A percentile compares a stretch with the other conserved stretches of the same genome.
Evolutionary conservation across 2,888 invertebrate species (phyloP).

Genomic region (Limenitis camilla): DNA sequence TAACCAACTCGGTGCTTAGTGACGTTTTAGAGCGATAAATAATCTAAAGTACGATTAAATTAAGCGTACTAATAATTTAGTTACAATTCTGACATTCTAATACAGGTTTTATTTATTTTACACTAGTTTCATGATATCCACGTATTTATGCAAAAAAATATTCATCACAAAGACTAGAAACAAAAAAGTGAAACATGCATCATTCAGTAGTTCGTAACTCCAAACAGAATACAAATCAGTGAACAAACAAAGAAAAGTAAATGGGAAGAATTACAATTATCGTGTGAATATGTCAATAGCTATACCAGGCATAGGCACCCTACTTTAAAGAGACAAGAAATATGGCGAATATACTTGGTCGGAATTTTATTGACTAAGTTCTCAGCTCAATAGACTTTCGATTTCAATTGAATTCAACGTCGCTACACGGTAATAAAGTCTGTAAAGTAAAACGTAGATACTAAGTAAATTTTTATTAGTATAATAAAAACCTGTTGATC

Average conservation of each 20-base stretch:
- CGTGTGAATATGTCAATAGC: conserved; percentile 9
- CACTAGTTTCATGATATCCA: background rate
- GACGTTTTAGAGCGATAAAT: too few relatives aligned
- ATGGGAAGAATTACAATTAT: conserved; percentile 8
- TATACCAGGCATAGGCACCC: background rate
- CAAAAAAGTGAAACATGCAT: conserved; percentile 3
- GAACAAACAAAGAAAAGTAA: conserved; percentile 2
- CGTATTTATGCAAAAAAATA: background rate
- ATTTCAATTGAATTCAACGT: background rate
- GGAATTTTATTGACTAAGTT: background rate
- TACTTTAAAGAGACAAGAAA: conserved; percentile 6
- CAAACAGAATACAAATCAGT: conserved; percentile 16
- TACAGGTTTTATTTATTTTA: too few relatives aligned
- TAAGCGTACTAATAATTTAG: too few relatives aligned
- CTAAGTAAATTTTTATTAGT: too few relatives aligned
- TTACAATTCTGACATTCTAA: too few relatives aligned
- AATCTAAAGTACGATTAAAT: too few relatives aligned
- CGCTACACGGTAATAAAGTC: background rate
- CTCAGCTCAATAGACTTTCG: background rate
- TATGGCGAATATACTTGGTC: conserved; percentile 1
- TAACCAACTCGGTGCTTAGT: too few relatives aligned
- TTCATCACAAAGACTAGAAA: background rate
- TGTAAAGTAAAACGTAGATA: too few relatives aligned
- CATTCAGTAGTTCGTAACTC: conserved; percentile 4
- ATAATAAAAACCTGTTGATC: too few relatives aligned